Percentiles rank a stretch among this genome's conserved stretches.
phyloP scores from a whole-genome alignment of 2,888 invertebrate genomes.

The Drosophila acutilabella region DNA sequence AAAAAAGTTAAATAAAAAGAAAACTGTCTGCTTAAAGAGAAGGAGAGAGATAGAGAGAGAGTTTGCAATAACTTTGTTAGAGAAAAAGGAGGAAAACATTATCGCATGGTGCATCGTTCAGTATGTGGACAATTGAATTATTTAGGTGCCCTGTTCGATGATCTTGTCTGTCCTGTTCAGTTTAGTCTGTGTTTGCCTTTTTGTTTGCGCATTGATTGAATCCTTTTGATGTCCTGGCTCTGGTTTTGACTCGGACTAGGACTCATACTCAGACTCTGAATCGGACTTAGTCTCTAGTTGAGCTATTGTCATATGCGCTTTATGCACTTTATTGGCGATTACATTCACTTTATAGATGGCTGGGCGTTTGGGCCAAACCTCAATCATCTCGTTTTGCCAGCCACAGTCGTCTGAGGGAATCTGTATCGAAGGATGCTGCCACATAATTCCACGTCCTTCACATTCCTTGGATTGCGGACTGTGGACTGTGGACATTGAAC shows the following conservation, averaged over 20 bases:
- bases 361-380: constrained; percentile 46
- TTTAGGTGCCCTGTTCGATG: constrained; percentile 69
- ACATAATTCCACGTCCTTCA: background rate
- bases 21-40: too few relatives aligned
- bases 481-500: background rate
- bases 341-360: constrained; percentile 69
- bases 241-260: constrained; percentile 24
- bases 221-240: constrained; percentile 62
- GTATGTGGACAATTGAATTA: constrained; percentile 79
- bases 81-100: constrained; percentile 51
- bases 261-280: constrained; percentile 26
- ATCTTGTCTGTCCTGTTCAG: constrained; percentile 43
- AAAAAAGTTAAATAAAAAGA: constrained; percentile 8
- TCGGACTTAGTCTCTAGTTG: background rate
- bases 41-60: background rate
- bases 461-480: constrained; percentile 15
- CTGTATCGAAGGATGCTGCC: constrained; percentile 23
- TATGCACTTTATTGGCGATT: constrained; percentile 81
- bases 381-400: constrained; percentile 68
- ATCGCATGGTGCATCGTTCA: constrained; percentile 75
- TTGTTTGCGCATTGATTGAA: constrained; percentile 78
- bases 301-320: constrained; percentile 74
- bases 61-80: background rate
- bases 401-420: constrained; percentile 18
- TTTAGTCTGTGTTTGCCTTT: constrained; percentile 60